Evolutionary conservation across 2,113 vertebrate genomes (phyloP), one percentile per base, ranked within the genome.

Genomic region (Pedetes capensis): DNA sequence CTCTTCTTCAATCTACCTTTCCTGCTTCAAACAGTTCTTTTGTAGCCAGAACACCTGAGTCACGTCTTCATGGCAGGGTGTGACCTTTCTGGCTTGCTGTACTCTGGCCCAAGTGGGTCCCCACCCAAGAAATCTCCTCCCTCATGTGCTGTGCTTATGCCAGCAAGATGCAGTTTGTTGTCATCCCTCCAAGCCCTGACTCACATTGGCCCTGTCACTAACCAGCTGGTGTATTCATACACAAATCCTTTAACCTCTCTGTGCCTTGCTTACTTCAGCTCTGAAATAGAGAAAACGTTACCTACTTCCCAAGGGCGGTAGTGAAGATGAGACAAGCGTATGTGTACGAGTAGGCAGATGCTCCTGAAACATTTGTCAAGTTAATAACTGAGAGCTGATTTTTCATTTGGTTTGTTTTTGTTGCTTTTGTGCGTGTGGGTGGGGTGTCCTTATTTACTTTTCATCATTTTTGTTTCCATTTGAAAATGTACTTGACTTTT

Each of bases 101-200:
- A 97, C 98, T 98, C 96, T 98, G 98, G 98, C 98, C 98, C 25
- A 98, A 98, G 12, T 98, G 98, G 98, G 98, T 98, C n/a, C 98
- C 98, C 13, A 98, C 98, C 0, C 76, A 98, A 95, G 98, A 99
- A 96, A 97, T 98, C 75, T 97, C 98, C n/a, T 96, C 97, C 32
- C 98, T 99, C 53, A 97, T 97, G 47, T 97, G 97, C 34, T 64
- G 98, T 8, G 97, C 99, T 0, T 98, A 96, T 2, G 98, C 97
- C 39, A 98, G 91, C 91, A 78, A 85, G 59, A 39, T 23, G 66
- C 29, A 29, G 20, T 34, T 37, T 22, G 6, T 11, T 23, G 37
- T 53, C 74, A 23, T 34, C 64, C 68, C 18, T 4, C 51, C 44
- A 29, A 53, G 29, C 72, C 27, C 79, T 16, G 29, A 63, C n/a